A percentile compares a stretch with the other conserved stretches of the same genome.
Conservation (phyloP, 2,797 vertebrate genomes). For the Pipistrellus nathusii region DNA sequence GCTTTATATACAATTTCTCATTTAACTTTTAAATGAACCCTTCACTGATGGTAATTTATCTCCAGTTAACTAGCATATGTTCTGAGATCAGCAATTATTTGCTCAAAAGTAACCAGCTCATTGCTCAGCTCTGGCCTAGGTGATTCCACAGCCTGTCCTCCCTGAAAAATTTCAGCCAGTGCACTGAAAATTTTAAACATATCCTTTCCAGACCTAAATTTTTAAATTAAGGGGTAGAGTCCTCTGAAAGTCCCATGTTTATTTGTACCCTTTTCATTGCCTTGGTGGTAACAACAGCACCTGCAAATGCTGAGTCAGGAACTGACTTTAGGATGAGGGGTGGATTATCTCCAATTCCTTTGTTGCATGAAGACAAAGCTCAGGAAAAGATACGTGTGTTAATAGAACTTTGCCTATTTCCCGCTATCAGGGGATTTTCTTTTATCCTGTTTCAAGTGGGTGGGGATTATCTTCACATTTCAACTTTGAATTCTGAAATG, state of each 20-base stretch:
- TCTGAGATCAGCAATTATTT: neutral
- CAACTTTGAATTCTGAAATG: conserved; percentile 62
- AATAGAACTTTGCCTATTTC: conserved; percentile 49
- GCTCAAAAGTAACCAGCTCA: neutral
- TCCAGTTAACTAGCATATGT: neutral
- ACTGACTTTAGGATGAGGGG: neutral
- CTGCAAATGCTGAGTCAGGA: conserved; percentile 44
- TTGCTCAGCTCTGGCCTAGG: neutral
- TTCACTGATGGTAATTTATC: neutral
- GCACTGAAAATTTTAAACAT: neutral
- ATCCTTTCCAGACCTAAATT: neutral
- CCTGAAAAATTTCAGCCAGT: neutral
- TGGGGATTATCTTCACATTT: conserved; percentile 69
- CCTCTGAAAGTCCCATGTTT: neutral
- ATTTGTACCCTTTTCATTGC: neutral
- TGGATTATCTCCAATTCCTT: neutral
- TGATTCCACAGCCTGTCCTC: neutral
- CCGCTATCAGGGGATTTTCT: conserved; percentile 41
- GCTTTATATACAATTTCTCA: neutral
- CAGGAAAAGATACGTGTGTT: neutral
- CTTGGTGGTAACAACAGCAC: neutral
- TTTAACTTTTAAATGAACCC: neutral
- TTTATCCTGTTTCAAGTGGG: conserved; percentile 67
- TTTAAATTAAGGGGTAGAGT: neutral
- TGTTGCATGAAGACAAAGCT: neutral